Base-by-base conservation (phyloP, 2,888 invertebrate species). In the Dryococelus australis region DNA sequence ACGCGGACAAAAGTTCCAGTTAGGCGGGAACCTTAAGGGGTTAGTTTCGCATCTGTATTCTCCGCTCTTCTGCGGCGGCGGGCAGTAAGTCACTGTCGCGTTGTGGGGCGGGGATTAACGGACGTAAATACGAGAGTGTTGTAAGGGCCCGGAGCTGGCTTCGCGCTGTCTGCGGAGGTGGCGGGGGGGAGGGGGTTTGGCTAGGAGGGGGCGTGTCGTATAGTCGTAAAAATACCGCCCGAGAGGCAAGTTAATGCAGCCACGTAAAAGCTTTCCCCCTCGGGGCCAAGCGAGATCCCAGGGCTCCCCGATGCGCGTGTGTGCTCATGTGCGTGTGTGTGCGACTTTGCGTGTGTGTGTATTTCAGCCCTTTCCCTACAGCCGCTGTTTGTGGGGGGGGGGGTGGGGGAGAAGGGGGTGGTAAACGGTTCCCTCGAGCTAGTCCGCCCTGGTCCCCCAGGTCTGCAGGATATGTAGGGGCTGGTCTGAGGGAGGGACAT, bases 161-260 rank as follows among this genome's bases (percentile, higher is more conserved):
- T n/a, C 8, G n/a, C 24, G 65, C 65, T 0, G 24, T 65, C n/a
- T 16, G 24, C 16, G 65, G n/a, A 20, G 65, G 20, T 5, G 65
- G 65, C 20, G 16, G 65, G 65, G 65, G 65, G n/a, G n/a, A n/a
- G n/a, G n/a, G n/a, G n/a, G n/a, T n/a, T n/a, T n/a, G n/a, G 65
- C 12, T 47, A 24, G 65, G 16, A 24, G 65, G 65, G 65, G 65
- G 65, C 65, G 65, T 65, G 65, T 13, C 65, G 16, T 47, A 47
- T 47, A 8, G 65, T 65, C 65, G 65, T 65, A 65, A 65, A 65
- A 65, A 65, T 65, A 65, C 65, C 65, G 65, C 65, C 65, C 65
- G 65, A 8, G 65, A 65, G 65, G 65, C 65, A 65, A 65, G 65
- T 65, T 65, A 65, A 65, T 65, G 65, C 65, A 16, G 65, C 65